These are phyloP conservation scores for Perodicticus potto DNA, from an alignment of 2,797 vertebrate species.

Conservation along the genomic window DNA sequence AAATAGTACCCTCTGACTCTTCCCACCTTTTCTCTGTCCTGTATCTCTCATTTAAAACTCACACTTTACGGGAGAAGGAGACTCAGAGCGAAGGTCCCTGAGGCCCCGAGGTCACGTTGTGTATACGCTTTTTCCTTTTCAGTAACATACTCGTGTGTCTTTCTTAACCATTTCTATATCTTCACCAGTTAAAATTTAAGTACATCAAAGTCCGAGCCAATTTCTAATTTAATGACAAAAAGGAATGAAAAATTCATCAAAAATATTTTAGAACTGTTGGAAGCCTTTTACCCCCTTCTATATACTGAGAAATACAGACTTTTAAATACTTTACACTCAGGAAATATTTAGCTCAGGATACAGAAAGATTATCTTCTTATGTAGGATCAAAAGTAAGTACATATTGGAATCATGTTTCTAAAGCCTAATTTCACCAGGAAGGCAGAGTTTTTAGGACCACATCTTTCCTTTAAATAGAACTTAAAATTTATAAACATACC, in stretches of 20 bases:
- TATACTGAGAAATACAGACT: neutral
- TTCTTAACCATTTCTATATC: neutral
- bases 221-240: constrained; percentile 67
- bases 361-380: constrained; percentile 60
- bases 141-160: neutral
- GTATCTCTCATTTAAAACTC: constrained; percentile 58
- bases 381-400: constrained; percentile 55
- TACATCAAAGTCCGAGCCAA: neutral
- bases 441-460: constrained; percentile 32
- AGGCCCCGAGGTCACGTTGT: neutral
- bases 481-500: constrained; percentile 59
- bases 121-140: neutral
- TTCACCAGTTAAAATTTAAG: constrained; percentile 45
- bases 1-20: neutral
- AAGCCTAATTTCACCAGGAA: constrained; percentile 65
- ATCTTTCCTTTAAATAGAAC: constrained; percentile 52
- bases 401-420: constrained; percentile 57
- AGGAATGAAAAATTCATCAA: neutral
- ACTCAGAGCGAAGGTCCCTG: neutral
- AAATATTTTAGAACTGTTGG: constrained; percentile 32
- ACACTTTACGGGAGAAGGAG: neutral
- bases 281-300: neutral
- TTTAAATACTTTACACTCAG: constrained; percentile 16
- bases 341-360: constrained; percentile 56
- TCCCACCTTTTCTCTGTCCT: neutral